Base-by-base conservation (phyloP, 2,113 vertebrate species). In the Oncorhynchus keta region DNA sequence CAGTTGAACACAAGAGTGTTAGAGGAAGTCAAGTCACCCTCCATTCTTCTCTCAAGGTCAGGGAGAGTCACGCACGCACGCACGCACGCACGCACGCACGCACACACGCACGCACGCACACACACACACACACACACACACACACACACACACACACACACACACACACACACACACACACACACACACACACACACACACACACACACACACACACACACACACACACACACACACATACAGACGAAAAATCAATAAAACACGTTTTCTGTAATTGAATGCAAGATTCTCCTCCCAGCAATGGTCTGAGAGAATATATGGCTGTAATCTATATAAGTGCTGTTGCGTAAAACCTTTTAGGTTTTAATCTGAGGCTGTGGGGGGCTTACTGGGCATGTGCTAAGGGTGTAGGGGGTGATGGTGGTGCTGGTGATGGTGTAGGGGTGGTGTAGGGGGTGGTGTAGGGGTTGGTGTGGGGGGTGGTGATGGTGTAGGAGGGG, bases 271-370 rank as follows among this genome's bases (percentile, higher is more conserved):
- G 87, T 92, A 88, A 90, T 89, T 91, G 84, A 88, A 88, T 86
- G 83, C 76, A 79, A 70, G 75, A 81, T 88, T 85, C 81, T 83
- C 75, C 45, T 79, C 39, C 69, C 16, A 67, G 66, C 62, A 75
- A 79, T 70, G 85, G 64, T 73, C 51, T 68, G 74, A 84, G 77
- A 76, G 79, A 86, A 84, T 78, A 86, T 84, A 86, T 89, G 80
- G 83, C 84, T 79, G 91, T 90, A 93, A 92, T 92, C 89, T 93
- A 77, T 89, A 70, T 92, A 92, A 92, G 90, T 93, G 92, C 90
- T 86, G 81, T 86, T 85, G 84, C 82, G 83, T 86, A 89, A 90
- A 91, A 87, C 84, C 90, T 87, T 92, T 92, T 89, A 92, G 85
- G 87, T 83, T 81, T 83, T 85, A 86, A 87, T 91, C 86, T 86